Conservation (phyloP, 2,888 invertebrate species). For the Lathronympha strigana region DNA sequence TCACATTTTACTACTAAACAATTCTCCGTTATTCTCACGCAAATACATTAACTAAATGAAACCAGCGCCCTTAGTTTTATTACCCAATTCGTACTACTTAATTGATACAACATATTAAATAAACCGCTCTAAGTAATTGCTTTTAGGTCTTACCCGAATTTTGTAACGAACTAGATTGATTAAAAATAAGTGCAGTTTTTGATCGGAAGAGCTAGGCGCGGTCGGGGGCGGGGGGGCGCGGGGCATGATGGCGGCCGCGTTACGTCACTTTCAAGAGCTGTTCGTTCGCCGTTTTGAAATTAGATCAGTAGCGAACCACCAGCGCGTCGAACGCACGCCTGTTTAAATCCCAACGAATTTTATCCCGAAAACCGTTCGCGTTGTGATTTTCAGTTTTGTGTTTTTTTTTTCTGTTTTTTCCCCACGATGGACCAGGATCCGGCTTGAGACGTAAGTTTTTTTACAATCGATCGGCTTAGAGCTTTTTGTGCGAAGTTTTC, state of each 20-base stretch:
- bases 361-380: constrained; percentile 54
- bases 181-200: constrained; percentile 71
- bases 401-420: constrained; percentile 46
- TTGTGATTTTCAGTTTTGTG: constrained; percentile 59
- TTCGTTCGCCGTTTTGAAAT: constrained; percentile 67
- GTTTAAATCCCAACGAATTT: constrained; percentile 42
- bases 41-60: constrained; percentile 36
- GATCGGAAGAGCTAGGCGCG: constrained; percentile 65
- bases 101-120: constrained; percentile 33
- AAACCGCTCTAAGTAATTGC: constrained; percentile 29
- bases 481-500: constrained; percentile 61
- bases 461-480: constrained; percentile 61
- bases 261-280: constrained; percentile 79
- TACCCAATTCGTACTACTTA: constrained; percentile 32
- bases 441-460: constrained; percentile 64
- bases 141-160: constrained; percentile 1
- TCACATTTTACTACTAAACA: constrained; percentile 18
- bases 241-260: constrained; percentile 75
- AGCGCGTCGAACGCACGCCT: constrained; percentile 56
- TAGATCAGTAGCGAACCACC: constrained; percentile 77
- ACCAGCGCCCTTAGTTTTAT: constrained; percentile 32
- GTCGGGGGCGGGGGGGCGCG: constrained; percentile 57
- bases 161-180: constrained; percentile 60
- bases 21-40: not conserved
- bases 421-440: constrained; percentile 46